phyloP scores from a whole-genome alignment of 2,113 vertebrate genomes.

The Odontophorus gujanensis region DNA sequence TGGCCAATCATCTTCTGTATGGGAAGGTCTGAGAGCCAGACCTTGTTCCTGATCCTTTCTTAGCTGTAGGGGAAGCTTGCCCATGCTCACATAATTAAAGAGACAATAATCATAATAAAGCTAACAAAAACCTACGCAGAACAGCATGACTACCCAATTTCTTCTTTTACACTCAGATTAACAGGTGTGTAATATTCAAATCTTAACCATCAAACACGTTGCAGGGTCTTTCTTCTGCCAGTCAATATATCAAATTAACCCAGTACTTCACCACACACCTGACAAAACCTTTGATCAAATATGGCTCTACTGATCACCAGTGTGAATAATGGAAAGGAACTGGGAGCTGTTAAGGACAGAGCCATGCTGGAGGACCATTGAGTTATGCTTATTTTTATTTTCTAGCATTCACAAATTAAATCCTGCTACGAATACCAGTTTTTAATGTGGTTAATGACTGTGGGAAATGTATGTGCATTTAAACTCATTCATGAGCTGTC shows the following conservation, averaged over 20 bases:
- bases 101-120: neutral
- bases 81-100: neutral
- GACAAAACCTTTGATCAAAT: neutral
- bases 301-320: fast-evolving
- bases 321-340: neutral
- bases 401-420: neutral
- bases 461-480: neutral
- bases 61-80: neutral
- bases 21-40: neutral
- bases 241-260: fast-evolving
- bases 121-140: neutral
- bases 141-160: neutral
- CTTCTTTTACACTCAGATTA: neutral
- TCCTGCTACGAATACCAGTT: neutral
- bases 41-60: neutral
- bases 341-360: neutral
- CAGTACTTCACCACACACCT: neutral
- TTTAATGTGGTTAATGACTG: neutral
- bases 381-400: neutral
- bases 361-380: neutral
- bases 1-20: neutral
- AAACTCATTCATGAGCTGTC: neutral
- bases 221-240: neutral
- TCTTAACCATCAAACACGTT: neutral
- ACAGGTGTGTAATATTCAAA: neutral